Evolutionary conservation across 2,888 invertebrate species (phyloP).

Genomic region (Augochlorella aurata): DNA sequence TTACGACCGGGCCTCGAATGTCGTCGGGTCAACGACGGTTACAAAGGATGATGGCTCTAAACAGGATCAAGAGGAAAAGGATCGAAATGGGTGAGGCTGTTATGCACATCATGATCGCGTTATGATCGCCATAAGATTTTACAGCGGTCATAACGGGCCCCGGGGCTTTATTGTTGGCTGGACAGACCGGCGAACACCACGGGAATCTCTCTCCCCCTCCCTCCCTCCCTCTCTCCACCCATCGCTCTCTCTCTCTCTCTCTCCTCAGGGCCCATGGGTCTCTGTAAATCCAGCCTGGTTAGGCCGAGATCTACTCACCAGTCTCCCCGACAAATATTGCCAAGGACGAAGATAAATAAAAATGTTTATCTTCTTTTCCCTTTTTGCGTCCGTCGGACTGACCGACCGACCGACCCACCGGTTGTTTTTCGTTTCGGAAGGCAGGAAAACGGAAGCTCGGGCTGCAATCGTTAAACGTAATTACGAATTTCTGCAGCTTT

Average conservation of each 20-base stretch:
- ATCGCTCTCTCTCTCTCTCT: too few relatives aligned
- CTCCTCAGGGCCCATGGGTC: constrained; percentile 21
- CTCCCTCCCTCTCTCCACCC: too few relatives aligned
- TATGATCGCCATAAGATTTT: constrained; percentile 78
- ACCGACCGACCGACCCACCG: background rate
- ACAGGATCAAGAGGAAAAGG: constrained; percentile 36
- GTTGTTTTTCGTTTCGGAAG: background rate
- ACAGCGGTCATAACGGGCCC: constrained; percentile 75
- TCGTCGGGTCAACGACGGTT: constrained; percentile 23
- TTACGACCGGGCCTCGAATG: constrained; percentile 19
- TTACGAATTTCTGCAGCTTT: background rate
- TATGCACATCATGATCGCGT: constrained; percentile 76
- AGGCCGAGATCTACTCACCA: constrained; percentile 35
- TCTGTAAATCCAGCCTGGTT: constrained; percentile 58
- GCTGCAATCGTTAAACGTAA: background rate
- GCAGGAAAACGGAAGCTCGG: background rate
- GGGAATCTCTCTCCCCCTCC: constrained; percentile 9
- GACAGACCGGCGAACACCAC: constrained; percentile 58
- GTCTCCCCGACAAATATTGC: constrained; percentile 44
- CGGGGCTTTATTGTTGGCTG: constrained; percentile 70
- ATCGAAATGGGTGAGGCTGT: constrained; percentile 58
- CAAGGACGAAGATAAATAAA: constrained; percentile 47
- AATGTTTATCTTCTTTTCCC: constrained; percentile 40
- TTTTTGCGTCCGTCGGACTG: background rate
- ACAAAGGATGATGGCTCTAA: constrained; percentile 31